A percentile compares a stretch with the other conserved stretches of the same genome.
These are phyloP conservation scores for Chorisops tibialis DNA, from an alignment of 2,888 invertebrate genomes.

Conservation along the genomic window DNA sequence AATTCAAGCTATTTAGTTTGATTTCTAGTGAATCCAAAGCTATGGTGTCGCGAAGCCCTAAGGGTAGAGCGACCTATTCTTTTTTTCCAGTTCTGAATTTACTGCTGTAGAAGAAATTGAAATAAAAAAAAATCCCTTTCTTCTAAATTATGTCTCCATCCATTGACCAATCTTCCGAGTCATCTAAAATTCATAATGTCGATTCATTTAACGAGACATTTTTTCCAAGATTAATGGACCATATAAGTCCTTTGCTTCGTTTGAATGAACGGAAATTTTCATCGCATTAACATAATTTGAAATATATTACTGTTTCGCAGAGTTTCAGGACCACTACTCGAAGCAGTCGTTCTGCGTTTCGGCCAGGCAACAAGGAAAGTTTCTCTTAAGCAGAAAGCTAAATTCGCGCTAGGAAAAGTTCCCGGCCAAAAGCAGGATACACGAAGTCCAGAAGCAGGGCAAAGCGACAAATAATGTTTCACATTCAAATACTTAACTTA, in stretches of 20 bases:
- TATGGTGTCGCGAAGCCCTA: no score
- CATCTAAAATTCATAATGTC: constrained; percentile 2
- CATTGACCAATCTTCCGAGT: no score
- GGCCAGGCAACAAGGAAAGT: no score
- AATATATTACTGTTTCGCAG: constrained; percentile 6
- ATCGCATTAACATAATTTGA: constrained; percentile 24
- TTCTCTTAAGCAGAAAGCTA: no score
- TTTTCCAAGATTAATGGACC: constrained; percentile 21
- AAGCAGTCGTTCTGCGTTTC: no score
- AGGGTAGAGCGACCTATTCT: no score
- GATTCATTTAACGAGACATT: constrained; percentile 11
- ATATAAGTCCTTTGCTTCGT: constrained; percentile 1
- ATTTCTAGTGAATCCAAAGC: no score
- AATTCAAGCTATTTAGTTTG: no score
- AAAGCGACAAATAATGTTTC: neutral
- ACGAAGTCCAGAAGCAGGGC: neutral
- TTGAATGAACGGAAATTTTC: constrained; percentile 19
- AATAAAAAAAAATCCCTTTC: no score
- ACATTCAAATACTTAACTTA: constrained; percentile 19
- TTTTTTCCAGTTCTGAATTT: no score
- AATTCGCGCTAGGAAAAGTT: neutral
- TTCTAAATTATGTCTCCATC: no score
- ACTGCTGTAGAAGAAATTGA: no score
- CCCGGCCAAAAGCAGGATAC: neutral
- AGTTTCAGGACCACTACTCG: neutral